Evolutionary conservation across 1,140 invertebrate genomes (phyloP).

Genomic region (Melitaea cinxia): DNA sequence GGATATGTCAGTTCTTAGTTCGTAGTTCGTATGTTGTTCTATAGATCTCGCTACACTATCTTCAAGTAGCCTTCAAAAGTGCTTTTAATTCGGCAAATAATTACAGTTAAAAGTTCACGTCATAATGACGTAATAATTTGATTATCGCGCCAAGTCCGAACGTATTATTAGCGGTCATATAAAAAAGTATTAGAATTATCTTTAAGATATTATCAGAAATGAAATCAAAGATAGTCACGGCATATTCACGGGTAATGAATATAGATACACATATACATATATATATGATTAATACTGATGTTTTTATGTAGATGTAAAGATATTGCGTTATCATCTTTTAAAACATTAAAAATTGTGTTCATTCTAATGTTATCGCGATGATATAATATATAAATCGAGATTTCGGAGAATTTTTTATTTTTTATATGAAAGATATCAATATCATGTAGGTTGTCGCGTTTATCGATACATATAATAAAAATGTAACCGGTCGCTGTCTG

Average conservation of each 20-base stretch:
- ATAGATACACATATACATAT: background rate
- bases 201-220: background rate
- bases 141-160: too few species aligned
- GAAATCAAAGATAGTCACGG: background rate
- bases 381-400: background rate
- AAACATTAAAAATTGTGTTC: background rate
- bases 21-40: too few species aligned
- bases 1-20: too few species aligned
- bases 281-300: background rate
- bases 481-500: too few species aligned
- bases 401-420: background rate
- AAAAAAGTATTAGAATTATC: too few species aligned
- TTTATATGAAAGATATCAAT: background rate
- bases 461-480: too few species aligned
- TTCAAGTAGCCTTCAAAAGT: too few species aligned
- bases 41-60: too few species aligned
- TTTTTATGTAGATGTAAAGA: background rate
- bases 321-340: background rate
- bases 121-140: too few species aligned
- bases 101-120: too few species aligned
- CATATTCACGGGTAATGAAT: background rate
- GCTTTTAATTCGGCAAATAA: too few species aligned
- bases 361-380: background rate
- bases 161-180: too few species aligned
- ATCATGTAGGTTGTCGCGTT: background rate